A percentile compares a stretch with the other conserved stretches of the same genome.
phyloP scores from a whole-genome alignment of 2,797 vertebrate genomes.

The Eulemur albifrons region DNA sequence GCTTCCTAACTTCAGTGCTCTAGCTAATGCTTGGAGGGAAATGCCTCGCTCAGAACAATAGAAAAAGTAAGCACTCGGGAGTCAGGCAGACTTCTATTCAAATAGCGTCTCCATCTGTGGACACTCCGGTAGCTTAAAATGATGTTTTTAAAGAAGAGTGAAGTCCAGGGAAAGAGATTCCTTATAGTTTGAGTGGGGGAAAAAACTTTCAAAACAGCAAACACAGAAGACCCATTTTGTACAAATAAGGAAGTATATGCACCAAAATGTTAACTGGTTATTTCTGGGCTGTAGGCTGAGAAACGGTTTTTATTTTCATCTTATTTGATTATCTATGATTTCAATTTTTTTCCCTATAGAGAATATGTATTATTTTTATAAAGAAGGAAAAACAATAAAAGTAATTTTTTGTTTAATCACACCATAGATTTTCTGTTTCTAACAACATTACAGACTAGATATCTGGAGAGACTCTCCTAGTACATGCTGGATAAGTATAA shows the following conservation, averaged over 20 bases:
- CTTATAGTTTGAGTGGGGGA: neutral
- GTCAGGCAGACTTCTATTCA: neutral
- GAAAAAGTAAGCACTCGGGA: neutral
- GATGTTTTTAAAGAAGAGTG: neutral
- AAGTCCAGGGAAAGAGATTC: neutral
- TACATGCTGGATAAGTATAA: neutral
- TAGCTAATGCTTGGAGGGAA: neutral
- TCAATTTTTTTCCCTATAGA: neutral
- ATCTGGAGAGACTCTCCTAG: neutral
- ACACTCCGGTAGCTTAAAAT: neutral
- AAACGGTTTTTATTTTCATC: neutral
- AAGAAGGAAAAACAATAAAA: neutral
- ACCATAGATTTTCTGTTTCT: slow-evolving; percentile 11
- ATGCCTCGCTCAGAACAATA: neutral
- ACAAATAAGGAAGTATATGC: neutral
- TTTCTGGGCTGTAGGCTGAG: neutral
- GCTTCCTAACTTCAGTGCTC: neutral
- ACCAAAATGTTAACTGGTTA: neutral
- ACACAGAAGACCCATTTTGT: neutral
- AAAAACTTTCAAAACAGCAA: neutral
- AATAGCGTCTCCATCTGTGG: neutral
- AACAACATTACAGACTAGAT: neutral
- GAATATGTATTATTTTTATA: neutral
- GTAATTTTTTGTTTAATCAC: neutral
- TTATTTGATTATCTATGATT: neutral